Percentiles rank a stretch among this genome's conserved stretches.
These are phyloP conservation scores for Cistogaster globosa DNA, from an alignment of 2,888 invertebrate genomes.

Conservation along the genomic window DNA sequence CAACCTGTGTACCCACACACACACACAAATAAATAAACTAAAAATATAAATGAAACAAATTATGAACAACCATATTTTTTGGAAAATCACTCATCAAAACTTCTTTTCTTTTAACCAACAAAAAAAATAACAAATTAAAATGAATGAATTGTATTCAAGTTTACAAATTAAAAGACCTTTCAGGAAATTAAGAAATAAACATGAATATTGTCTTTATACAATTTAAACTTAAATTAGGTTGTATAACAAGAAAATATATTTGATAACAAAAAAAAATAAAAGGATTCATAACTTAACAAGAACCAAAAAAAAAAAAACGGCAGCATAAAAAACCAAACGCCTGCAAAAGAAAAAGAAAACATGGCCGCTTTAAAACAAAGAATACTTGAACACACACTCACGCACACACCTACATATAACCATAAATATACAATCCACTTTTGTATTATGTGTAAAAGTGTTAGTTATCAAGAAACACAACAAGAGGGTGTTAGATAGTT, in stretches of 20 bases:
- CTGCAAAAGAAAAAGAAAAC: conserved; percentile 63
- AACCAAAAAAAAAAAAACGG: conserved; percentile 12
- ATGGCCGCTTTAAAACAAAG: conserved; percentile 60
- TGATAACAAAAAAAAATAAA: conserved; percentile 33
- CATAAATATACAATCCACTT: not conserved
- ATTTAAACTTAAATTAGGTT: conserved; percentile 60
- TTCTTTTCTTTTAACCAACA: conserved; percentile 26
- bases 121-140: conserved; percentile 20
- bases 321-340: conserved; percentile 29
- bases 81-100: conserved; percentile 2
- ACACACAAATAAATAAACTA: no score
- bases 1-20: not conserved
- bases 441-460: conserved; percentile 7
- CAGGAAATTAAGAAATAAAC: conserved; percentile 27
- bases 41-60: no score
- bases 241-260: conserved; percentile 61
- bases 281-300: conserved; percentile 33
- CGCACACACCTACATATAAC: not conserved
- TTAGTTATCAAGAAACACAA: conserved; percentile 3
- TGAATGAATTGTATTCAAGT: no score
- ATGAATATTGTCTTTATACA: conserved; percentile 19
- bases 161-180: conserved; percentile 47
- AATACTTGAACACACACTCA: not conserved
- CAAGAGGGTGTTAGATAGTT: conserved; percentile 21
- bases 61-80: conserved; percentile 34